Percentiles rank a stretch among this genome's conserved stretches.
These are phyloP conservation scores for Drosophila mulleri DNA, from an alignment of 2,888 invertebrate genomes.

Conservation along the genomic window DNA sequence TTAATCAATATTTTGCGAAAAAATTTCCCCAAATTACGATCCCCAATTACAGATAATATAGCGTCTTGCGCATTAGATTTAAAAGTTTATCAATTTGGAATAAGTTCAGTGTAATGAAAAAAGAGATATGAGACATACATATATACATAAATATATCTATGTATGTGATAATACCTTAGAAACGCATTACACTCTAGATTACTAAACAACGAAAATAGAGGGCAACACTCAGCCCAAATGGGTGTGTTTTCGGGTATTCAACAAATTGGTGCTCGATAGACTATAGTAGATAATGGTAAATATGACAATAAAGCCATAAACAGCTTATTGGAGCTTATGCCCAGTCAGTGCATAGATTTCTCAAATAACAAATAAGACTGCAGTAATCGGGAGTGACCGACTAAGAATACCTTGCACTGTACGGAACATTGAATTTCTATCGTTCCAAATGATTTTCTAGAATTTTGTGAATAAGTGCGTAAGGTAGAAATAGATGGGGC, in stretches of 20 bases:
- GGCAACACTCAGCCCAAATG: slow-evolving; percentile 3
- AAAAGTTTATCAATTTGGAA: not conserved
- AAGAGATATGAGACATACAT: not conserved
- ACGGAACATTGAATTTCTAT: not conserved
- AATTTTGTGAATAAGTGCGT: not conserved
- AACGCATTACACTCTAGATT: slow-evolving; percentile 6
- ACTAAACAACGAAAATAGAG: slow-evolving; percentile 3
- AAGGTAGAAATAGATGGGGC: not conserved
- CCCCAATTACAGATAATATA: slow-evolving; percentile 19
- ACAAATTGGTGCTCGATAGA: slow-evolving; percentile 8
- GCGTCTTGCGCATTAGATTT: slow-evolving; percentile 5
- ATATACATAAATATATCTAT: not conserved
- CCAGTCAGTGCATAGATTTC: slow-evolving; percentile 22
- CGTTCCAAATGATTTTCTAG: not conserved
- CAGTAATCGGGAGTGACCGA: not conserved
- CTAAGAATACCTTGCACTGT: not conserved
- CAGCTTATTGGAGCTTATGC: slow-evolving; percentile 16
- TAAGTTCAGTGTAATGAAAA: not conserved
- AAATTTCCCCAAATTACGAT: not conserved
- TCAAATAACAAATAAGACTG: slow-evolving; percentile 31
- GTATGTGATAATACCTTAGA: not conserved
- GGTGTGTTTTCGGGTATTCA: slow-evolving; percentile 26
- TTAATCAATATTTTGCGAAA: slow-evolving; percentile 39
- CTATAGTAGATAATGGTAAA: slow-evolving; percentile 25
- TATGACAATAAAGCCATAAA: slow-evolving; percentile 26